A percentile compares a stretch with the other conserved stretches of the same genome.
Conservation (phyloP, 2,888 invertebrate species). For the Apeira syringaria region DNA sequence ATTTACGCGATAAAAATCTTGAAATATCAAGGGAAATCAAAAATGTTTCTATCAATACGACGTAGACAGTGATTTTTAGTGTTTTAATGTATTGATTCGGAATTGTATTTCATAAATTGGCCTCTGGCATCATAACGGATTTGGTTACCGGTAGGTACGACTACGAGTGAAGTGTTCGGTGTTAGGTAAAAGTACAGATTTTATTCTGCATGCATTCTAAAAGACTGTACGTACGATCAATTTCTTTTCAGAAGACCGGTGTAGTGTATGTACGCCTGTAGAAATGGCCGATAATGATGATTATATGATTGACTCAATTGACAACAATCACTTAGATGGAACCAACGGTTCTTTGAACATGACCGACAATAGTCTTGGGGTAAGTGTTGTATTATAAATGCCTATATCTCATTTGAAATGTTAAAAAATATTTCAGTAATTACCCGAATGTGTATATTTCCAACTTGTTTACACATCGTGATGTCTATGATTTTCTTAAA, state of each 20-base stretch:
- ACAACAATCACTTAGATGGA: constrained; percentile 83
- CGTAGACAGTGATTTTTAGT: constrained; percentile 39
- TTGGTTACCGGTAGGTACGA: constrained; percentile 79
- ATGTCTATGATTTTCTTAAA: too few relatives aligned
- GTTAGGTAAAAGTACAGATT: too few relatives aligned
- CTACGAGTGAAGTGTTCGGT: constrained; percentile 39
- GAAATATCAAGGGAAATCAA: constrained; percentile 57
- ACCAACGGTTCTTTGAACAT: constrained; percentile 84
- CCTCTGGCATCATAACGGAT: constrained; percentile 53
- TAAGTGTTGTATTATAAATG: too few relatives aligned
- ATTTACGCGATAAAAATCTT: constrained; percentile 55
- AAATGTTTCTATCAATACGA: constrained; percentile 45
- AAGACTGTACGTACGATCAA: constrained; percentile 15
- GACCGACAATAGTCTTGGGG: constrained; percentile 77
- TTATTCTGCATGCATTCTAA: too few relatives aligned
- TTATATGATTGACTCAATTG: constrained; percentile 78
- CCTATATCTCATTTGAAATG: too few relatives aligned
- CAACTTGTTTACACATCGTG: too few relatives aligned
- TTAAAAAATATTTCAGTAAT: too few relatives aligned
- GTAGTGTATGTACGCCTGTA: constrained; percentile 47
- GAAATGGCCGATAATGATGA: constrained; percentile 81
- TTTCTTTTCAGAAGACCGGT: constrained; percentile 50
- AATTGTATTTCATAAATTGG: constrained; percentile 66
- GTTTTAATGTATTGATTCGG: constrained; percentile 38
- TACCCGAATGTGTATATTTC: too few relatives aligned